Evolutionary conservation across 2,888 invertebrate species (phyloP).

Genomic region (Mesodorylaimus sp.): DNA sequence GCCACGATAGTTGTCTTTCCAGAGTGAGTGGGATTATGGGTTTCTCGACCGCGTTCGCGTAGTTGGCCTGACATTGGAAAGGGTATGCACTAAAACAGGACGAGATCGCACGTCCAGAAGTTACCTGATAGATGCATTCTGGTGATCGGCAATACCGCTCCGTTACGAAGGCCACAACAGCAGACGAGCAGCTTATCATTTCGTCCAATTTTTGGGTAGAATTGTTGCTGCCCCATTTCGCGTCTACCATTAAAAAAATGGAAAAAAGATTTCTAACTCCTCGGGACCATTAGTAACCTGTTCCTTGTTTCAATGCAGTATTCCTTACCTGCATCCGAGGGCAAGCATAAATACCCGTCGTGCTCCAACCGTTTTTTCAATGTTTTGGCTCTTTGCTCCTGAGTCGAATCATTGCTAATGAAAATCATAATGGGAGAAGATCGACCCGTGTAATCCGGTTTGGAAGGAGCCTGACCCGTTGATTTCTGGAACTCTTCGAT

Average conservation of each 20-base stretch:
- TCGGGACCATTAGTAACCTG: no score
- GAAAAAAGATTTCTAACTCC: no score
- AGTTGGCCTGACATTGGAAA: not conserved
- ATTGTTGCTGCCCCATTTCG: no score
- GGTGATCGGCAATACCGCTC: not conserved
- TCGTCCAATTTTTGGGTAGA: no score
- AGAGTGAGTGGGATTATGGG: not conserved
- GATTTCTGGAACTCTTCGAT: not conserved
- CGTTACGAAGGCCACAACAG: not conserved
- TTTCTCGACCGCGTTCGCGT: not conserved
- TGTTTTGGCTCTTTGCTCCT: not conserved
- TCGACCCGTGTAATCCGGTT: not conserved
- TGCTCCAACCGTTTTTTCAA: not conserved
- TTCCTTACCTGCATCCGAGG: not conserved
- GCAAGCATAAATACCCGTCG: not conserved
- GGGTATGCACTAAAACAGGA: no score
- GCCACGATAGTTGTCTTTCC: not conserved
- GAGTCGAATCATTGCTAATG: not conserved
- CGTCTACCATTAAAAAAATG: no score
- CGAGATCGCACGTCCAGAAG: no score
- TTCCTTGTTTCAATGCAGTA: no score
- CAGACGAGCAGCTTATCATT: not conserved
- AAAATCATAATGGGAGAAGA: not conserved
- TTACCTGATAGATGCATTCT: not conserved
- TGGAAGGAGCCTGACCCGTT: not conserved